These are phyloP conservation scores for Synanthedon tipuliformis DNA, from an alignment of 2,888 invertebrate genomes.

Conservation along the genomic window DNA sequence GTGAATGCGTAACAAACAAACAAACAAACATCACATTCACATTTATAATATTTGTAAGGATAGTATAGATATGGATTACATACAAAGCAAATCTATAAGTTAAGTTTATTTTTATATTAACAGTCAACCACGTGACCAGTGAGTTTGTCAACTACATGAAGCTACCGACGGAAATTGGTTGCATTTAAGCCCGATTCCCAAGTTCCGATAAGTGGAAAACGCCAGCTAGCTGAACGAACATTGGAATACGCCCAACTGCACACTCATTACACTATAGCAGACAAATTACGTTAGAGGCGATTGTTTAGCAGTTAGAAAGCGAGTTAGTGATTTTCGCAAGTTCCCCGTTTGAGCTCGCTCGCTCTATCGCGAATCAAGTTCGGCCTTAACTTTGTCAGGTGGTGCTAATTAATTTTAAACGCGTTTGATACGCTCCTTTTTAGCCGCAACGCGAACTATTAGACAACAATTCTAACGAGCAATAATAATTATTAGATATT, in stretches of 20 bases:
- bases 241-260: constrained; percentile 7
- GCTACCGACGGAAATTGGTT: too few relatives aligned
- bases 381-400: constrained; percentile 6
- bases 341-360: constrained; percentile 10
- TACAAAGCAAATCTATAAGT: too few relatives aligned
- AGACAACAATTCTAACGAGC: too few relatives aligned
- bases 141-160: too few relatives aligned
- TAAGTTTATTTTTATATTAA: too few relatives aligned
- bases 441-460: background rate
- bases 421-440: constrained; percentile 1
- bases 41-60: too few relatives aligned
- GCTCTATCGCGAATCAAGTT: constrained; percentile 2
- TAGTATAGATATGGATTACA: too few relatives aligned
- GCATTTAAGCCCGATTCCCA: too few relatives aligned
- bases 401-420: constrained; percentile 5
- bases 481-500: background rate
- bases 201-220: too few relatives aligned
- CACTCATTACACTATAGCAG: constrained; percentile 15
- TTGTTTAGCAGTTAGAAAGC: constrained; percentile 35
- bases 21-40: too few relatives aligned
- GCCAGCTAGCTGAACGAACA: background rate
- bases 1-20: too few relatives aligned
- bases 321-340: constrained; percentile 28
- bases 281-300: constrained; percentile 27
- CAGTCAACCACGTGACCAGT: too few relatives aligned